Evolutionary conservation across 2,797 vertebrate species (phyloP).

Genomic region (Clarias pachynema): DNA sequence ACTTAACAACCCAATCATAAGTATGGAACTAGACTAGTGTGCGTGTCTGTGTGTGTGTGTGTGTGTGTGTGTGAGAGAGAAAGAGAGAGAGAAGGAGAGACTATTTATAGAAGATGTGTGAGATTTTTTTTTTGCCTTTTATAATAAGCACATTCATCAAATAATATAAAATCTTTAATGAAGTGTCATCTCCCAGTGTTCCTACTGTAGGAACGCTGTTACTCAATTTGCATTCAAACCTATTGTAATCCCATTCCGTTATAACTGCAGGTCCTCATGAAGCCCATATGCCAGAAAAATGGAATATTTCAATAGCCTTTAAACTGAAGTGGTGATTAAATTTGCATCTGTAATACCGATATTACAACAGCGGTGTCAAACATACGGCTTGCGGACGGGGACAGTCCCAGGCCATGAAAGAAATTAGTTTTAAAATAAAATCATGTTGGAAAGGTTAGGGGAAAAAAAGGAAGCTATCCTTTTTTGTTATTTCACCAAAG

Average conservation of each 20-base stretch:
- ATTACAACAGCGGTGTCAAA: not conserved
- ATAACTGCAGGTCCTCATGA: not conserved
- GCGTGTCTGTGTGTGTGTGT: not conserved
- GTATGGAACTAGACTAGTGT: not conserved
- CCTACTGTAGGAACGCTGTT: not conserved
- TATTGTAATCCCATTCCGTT: not conserved
- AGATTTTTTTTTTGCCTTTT: not conserved
- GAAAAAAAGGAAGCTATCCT: not conserved
- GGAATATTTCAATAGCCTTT: not conserved
- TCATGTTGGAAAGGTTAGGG: not conserved
- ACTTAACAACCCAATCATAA: not conserved
- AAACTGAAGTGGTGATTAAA: not conserved
- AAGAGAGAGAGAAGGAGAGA: no score
- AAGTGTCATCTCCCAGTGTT: not conserved
- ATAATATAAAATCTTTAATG: not conserved
- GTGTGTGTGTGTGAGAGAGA: not conserved
- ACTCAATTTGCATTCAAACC: not conserved
- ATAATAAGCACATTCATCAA: not conserved
- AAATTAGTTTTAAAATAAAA: not conserved
- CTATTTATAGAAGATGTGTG: not conserved
- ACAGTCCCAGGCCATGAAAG: not conserved
- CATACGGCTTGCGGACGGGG: not conserved
- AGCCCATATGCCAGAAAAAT: not conserved
- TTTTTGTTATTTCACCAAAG: not conserved
- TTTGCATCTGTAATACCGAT: not conserved